A percentile compares a stretch with the other conserved stretches of the same genome.
phyloP scores from a whole-genome alignment of 2,888 invertebrate genomes.

The Acanthosepion pharaonis region DNA sequence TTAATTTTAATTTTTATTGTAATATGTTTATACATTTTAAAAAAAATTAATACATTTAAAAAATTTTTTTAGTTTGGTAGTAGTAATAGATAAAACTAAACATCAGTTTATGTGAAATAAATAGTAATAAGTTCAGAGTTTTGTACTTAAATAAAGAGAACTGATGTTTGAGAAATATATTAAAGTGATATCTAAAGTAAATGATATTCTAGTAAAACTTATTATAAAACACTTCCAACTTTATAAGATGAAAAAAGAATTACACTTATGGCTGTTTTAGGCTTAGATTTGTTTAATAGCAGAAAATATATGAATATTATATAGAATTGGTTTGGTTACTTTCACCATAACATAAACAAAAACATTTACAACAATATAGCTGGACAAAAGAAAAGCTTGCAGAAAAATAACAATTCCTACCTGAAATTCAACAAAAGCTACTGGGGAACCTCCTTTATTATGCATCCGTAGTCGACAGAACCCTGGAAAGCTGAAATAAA shows the following conservation, averaged over 20 bases:
- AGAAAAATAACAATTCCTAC: constrained; percentile 58
- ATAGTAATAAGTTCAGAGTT: too few relatives aligned
- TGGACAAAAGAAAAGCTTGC: constrained; percentile 16
- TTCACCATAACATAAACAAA: not conserved
- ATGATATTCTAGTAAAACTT: not conserved
- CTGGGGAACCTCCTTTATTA: constrained; percentile 87
- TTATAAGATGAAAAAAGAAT: not conserved
- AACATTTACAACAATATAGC: constrained; percentile 21
- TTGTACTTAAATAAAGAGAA: not conserved
- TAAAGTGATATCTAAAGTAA: not conserved
- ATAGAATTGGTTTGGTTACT: constrained; percentile 5
- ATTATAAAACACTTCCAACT: not conserved
- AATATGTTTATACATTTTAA: not conserved
- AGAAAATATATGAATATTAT: not conserved
- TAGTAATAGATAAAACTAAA: not conserved
- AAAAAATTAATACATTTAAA: too few relatives aligned
- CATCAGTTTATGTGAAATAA: not conserved
- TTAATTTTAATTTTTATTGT: not conserved
- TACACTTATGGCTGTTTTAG: not conserved
- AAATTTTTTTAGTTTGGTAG: too few relatives aligned
- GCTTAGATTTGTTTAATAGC: not conserved
- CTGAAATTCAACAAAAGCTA: constrained; percentile 98
- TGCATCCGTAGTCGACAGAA: constrained; percentile 96
- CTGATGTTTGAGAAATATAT: not conserved
- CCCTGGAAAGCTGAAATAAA: constrained; percentile 90